phyloP scores from a whole-genome alignment of 2,888 invertebrate genomes.

The Coronaproctus castanopsis region DNA sequence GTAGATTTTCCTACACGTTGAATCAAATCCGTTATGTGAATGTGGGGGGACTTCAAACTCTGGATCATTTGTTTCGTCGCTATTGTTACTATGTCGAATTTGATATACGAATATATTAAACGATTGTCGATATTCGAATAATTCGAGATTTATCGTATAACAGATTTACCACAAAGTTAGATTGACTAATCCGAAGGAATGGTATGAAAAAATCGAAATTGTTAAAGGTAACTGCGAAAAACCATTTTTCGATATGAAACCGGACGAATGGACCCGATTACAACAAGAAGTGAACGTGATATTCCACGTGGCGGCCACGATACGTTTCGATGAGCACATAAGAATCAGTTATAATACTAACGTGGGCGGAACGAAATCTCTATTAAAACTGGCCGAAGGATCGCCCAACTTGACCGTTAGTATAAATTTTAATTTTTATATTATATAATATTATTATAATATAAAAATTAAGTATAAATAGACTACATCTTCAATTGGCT shows the following conservation, averaged over 20 bases:
- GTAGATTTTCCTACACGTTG: too few relatives aligned
- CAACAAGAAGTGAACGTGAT: constrained; percentile 2
- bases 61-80: too few relatives aligned
- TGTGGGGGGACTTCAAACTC: too few relatives aligned
- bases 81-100: too few relatives aligned
- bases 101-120: too few relatives aligned
- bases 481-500: too few relatives aligned
- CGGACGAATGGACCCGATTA: not conserved
- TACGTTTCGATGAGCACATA: constrained; percentile 8
- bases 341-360: constrained; percentile 6
- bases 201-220: constrained; percentile 6
- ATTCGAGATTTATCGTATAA: too few relatives aligned
- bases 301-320: constrained; percentile 5
- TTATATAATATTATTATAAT: too few relatives aligned
- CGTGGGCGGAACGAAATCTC: constrained; percentile 5
- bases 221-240: constrained; percentile 3
- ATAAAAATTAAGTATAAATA: too few relatives aligned
- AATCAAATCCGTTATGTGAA: too few relatives aligned
- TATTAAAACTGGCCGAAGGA: constrained; percentile 7
- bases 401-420: constrained; percentile 3
- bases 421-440: too few relatives aligned
- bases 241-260: not conserved
- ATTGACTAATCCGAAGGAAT: constrained; percentile 3
- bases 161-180: constrained; percentile 6
- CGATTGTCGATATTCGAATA: too few relatives aligned